phyloP scores from a whole-genome alignment of 2,113 vertebrate species.

The Charina bottae region DNA sequence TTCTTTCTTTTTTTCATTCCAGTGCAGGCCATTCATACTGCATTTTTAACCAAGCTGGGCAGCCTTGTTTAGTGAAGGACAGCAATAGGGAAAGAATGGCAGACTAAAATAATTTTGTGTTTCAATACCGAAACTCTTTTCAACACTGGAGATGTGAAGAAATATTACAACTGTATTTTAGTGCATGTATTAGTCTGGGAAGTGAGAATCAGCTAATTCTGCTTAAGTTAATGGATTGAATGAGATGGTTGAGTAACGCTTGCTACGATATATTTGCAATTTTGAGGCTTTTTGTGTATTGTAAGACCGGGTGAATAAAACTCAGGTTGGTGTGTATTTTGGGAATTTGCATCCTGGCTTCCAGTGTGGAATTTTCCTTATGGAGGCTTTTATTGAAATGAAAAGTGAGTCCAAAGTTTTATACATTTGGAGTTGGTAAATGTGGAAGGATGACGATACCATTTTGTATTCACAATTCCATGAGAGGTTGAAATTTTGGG shows the following conservation, averaged over 20 bases:
- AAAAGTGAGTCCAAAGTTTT: neutral
- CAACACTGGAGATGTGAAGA: neutral
- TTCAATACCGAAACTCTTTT: neutral
- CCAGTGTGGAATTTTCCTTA: constrained; percentile 65
- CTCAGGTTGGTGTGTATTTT: neutral
- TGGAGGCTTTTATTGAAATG: constrained; percentile 55
- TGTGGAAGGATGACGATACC: neutral
- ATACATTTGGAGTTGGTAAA: neutral
- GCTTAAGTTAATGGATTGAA: neutral
- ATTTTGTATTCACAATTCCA: neutral
- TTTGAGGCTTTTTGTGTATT: neutral
- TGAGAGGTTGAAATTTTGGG: neutral
- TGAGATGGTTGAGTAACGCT: neutral
- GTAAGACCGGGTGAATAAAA: neutral
- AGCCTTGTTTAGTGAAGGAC: constrained; percentile 8
- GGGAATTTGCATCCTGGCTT: constrained; percentile 24
- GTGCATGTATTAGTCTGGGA: neutral
- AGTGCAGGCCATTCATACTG: neutral
- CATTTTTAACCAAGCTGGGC: neutral
- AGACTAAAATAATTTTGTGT: neutral
- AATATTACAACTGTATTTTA: neutral
- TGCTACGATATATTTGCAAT: neutral
- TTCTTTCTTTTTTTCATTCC: neutral
- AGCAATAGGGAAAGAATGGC: neutral
- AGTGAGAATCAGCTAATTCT: no score